Conservation (phyloP, 2,888 invertebrate genomes). For the Isotomurus palustris region DNA sequence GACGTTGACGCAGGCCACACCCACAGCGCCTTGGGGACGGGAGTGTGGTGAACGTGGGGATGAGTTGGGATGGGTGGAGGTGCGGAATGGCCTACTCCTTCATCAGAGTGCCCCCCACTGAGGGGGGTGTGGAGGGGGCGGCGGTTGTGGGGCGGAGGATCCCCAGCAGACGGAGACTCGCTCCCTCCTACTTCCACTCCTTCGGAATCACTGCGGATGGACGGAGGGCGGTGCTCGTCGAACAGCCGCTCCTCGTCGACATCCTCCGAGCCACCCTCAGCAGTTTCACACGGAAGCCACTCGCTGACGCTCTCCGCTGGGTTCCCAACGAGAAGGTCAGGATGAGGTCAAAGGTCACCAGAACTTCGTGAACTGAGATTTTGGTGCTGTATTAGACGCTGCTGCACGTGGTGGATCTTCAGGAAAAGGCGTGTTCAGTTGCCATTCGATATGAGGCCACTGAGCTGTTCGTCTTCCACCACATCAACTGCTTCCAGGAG, state of each 20-base stretch:
- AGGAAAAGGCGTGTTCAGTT: conserved; percentile 49
- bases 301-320: conserved; percentile 51
- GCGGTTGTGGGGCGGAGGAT: conserved; percentile 44
- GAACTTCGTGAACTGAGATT: conserved; percentile 48
- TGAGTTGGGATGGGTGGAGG: conserved; percentile 27
- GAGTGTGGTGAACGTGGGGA: conserved; percentile 49
- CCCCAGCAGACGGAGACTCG: conserved; percentile 48
- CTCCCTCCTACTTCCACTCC: conserved; percentile 54
- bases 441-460: conserved; percentile 49
- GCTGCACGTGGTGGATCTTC: conserved; percentile 50
- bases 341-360: conserved; percentile 5
- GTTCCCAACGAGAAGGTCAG: conserved; percentile 50
- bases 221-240: conserved; percentile 54
- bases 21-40: too few species aligned
- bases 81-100: conserved; percentile 17
- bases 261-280: conserved; percentile 48
- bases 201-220: conserved; percentile 55
- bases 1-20: too few species aligned
- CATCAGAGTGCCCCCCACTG: conserved; percentile 34
- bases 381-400: conserved; percentile 51
- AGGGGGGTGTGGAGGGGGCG: too few species aligned
- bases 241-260: conserved; percentile 53
- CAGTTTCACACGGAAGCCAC: conserved; percentile 46
- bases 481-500: conserved; percentile 55
- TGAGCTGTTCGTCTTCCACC: conserved; percentile 55